phyloP scores from a whole-genome alignment of 2,888 invertebrate genomes.

The Hypselothyrea guttata region DNA sequence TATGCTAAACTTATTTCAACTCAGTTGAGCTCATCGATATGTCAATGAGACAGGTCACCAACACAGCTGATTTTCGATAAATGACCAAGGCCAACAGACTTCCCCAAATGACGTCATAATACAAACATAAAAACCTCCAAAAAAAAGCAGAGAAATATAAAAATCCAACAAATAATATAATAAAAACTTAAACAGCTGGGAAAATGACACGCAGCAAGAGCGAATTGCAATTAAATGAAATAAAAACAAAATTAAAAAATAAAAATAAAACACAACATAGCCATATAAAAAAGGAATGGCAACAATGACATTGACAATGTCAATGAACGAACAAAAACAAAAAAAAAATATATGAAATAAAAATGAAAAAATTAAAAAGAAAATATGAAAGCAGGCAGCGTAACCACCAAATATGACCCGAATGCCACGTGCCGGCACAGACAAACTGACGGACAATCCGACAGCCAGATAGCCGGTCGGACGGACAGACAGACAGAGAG shows the following conservation, averaged over 20 bases:
- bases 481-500: constrained; percentile 4
- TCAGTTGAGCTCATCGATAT: constrained; percentile 44
- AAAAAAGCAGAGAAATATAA: constrained; percentile 43
- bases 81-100: constrained; percentile 45
- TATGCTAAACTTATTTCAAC: constrained; percentile 2
- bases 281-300: constrained; percentile 53
- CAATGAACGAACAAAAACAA: constrained; percentile 69
- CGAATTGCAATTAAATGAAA: constrained; percentile 73
- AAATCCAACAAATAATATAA: constrained; percentile 37
- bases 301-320: constrained; percentile 78
- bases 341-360: constrained; percentile 8
- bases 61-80: constrained; percentile 67
- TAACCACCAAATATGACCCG: constrained; percentile 41
- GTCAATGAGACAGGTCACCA: constrained; percentile 28
- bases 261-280: constrained; percentile 29
- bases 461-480: constrained; percentile 10
- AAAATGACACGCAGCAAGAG: constrained; percentile 60
- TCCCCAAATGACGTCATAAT: constrained; percentile 68
- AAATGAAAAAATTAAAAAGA: constrained; percentile 11
- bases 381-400: constrained; percentile 8
- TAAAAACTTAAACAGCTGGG: constrained; percentile 53
- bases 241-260: background rate
- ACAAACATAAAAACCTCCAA: constrained; percentile 72
- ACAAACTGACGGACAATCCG: background rate
- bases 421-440: constrained; percentile 60